Evolutionary conservation across 1,140 invertebrate species (phyloP).

Genomic region (Penaeus japonicus): DNA sequence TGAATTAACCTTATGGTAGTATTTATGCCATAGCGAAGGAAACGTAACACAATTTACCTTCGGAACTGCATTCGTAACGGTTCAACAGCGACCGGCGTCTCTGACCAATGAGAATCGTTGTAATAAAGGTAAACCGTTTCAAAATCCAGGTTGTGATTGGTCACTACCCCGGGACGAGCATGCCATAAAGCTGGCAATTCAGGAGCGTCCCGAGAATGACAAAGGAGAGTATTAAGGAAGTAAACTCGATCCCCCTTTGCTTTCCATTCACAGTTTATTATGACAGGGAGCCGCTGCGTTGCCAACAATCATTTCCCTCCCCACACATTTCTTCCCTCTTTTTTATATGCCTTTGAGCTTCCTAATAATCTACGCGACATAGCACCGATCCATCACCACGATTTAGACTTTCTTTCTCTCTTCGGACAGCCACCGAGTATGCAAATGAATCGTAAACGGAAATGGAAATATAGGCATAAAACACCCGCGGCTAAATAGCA

Average conservation of each 20-base stretch:
- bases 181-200: neutral
- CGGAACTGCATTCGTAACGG: too few species aligned
- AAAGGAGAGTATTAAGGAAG: constrained; percentile 33
- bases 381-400: neutral
- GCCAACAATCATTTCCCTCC: neutral
- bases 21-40: too few species aligned
- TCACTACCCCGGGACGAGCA: neutral
- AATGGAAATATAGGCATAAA: constrained; percentile 33
- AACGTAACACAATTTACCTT: too few species aligned
- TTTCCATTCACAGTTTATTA: constrained; percentile 34
- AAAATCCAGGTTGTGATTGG: too few species aligned
- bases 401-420: neutral
- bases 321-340: neutral
- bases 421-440: neutral
- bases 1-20: too few species aligned
- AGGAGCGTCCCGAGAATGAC: neutral
- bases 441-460: constrained; percentile 23
- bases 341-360: too few species aligned
- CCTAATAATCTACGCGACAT: neutral
- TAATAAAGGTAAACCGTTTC: too few species aligned
- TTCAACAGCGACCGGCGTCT: too few species aligned
- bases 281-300: neutral
- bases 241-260: neutral
- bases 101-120: too few species aligned
- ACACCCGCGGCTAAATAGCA: constrained; percentile 7